These are phyloP conservation scores for Syrmaticus mikado DNA, from an alignment of 2,113 vertebrate species.

Conservation along the genomic window DNA sequence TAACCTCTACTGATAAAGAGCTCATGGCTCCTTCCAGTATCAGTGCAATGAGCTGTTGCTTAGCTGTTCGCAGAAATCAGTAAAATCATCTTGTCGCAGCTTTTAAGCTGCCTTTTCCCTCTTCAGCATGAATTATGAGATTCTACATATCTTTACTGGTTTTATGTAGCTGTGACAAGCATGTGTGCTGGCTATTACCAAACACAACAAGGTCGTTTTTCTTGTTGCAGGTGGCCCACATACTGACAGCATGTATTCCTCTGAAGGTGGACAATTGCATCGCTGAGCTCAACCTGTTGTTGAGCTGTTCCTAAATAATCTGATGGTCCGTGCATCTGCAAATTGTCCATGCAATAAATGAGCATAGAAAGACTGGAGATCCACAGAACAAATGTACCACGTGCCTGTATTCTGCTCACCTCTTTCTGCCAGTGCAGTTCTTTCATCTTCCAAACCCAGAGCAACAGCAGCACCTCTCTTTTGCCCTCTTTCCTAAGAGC, in stretches of 20 bases:
- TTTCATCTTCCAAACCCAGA: background rate
- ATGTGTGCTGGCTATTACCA: background rate
- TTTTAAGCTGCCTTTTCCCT: background rate
- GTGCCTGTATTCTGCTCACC: background rate
- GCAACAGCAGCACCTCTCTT: background rate
- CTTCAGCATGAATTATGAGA: background rate
- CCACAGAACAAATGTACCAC: background rate
- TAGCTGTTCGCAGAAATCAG: background rate
- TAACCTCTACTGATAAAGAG: background rate
- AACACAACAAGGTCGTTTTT: background rate
- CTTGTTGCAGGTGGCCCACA: conserved; percentile 36
- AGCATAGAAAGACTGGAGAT: background rate
- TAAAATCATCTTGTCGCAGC: background rate
- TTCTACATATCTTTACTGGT: background rate
- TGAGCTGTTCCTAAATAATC: background rate
- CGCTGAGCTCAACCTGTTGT: background rate
- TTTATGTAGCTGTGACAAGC: background rate
- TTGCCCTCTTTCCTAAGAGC: background rate
- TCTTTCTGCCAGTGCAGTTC: background rate
- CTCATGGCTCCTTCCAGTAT: background rate
- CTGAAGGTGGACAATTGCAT: background rate
- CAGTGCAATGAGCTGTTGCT: background rate
- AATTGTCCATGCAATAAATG: background rate
- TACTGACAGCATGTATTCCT: background rate
- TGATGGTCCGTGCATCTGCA: background rate